phyloP scores from a whole-genome alignment of 2,113 vertebrate genomes.

The Setophaga petechia region DNA sequence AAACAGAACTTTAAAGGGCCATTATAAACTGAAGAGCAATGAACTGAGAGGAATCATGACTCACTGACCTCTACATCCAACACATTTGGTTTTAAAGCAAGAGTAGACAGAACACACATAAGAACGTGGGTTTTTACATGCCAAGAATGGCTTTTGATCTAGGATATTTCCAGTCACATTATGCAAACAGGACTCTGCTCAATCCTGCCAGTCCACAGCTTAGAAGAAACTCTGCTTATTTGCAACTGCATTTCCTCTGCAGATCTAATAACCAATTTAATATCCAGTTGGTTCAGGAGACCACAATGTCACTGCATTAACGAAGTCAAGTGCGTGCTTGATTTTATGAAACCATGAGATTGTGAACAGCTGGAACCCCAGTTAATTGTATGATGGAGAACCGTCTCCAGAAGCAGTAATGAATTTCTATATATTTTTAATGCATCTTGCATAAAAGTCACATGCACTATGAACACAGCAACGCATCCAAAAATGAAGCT shows the following conservation, averaged over 20 bases:
- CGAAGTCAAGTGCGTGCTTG: fast-evolving
- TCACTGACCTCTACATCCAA: neutral
- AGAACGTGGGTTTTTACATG: neutral
- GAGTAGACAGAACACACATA: neutral
- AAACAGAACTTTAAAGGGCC: neutral
- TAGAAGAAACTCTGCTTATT: neutral
- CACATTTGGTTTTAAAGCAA: neutral
- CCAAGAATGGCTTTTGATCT: neutral
- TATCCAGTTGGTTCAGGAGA: neutral
- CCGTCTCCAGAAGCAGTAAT: neutral
- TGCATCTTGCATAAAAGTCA: neutral
- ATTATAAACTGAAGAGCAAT: neutral
- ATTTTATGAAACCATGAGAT: neutral
- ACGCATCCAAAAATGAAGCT: neutral
- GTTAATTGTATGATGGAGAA: neutral
- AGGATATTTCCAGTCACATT: neutral
- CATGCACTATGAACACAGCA: neutral
- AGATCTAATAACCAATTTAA: neutral
- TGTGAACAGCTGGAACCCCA: neutral
- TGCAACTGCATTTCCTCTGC: neutral
- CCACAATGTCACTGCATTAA: neutral
- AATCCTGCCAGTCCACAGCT: neutral
- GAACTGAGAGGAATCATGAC: neutral
- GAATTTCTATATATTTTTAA: neutral
- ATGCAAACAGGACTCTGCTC: neutral